Evolutionary conservation across 2,113 vertebrate genomes (phyloP), one percentile per base, ranked within the genome.

Genomic region (Bos indicus): DNA sequence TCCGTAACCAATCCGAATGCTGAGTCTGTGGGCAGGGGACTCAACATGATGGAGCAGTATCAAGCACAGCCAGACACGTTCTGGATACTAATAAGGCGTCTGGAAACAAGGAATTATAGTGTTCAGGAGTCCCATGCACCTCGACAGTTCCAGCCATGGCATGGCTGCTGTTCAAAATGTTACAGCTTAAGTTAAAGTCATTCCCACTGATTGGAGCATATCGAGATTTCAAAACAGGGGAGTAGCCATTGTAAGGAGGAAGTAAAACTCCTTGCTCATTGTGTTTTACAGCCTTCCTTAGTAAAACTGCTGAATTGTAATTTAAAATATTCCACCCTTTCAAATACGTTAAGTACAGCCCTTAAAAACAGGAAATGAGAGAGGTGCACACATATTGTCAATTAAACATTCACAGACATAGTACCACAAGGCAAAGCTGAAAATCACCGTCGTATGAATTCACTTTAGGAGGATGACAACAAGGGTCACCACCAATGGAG

Each of bases 211-310:
- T 48, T 56, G 93, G 91, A 98, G 83, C 86, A 91, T 59, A 93
- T 95, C 83, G 90, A 77, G 96, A 98, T 98, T 97, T 98, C 96
- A 95, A 98, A 98, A 93, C 83, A 93, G 83, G 80, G 83, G 81
- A 96, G 95, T 77, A 94, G 59, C 89, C 48, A 14, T 97, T 83
- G 52, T 28, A 57, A 97, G 93, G 87, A 97, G 98, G 98, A 98
- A 98, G 98, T 97, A 98, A 98, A 98, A 98, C 97, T 97, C 98
- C 98, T 98, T 98, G 97, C 93, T 97, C 98, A 98, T 97, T 98
- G 97, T 98, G 80, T 98, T 98, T 98, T 94, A 98, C 96, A 95
- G 97, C 93, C 98, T 97, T 97, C 96, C 97, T 97, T 97, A 90
- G 95, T 92, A 97, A 98, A 98, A 98, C 96, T 97, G 98, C 98